These are phyloP conservation scores for Scaptodrosophila lebanonensis DNA, from an alignment of 1,140 invertebrate species.

Conservation along the genomic window DNA sequence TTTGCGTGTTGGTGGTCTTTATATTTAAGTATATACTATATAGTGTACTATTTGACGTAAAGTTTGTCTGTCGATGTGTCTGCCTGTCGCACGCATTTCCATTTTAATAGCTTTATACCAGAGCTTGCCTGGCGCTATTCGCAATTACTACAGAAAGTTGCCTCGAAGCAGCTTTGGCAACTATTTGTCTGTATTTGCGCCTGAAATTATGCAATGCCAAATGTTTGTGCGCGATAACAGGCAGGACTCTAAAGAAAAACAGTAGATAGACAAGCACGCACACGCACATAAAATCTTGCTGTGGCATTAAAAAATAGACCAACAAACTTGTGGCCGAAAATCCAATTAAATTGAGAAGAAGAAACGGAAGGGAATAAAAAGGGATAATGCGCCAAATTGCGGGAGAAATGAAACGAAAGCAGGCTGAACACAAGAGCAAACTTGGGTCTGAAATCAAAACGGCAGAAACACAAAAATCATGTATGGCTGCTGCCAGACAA, in stretches of 20 bases:
- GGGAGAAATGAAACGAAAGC: slow-evolving; percentile 2
- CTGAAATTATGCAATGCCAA: slow-evolving; percentile 39
- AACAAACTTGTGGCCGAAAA: slow-evolving; percentile 4
- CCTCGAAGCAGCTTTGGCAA: slow-evolving; percentile 16
- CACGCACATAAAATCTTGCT: too few species aligned
- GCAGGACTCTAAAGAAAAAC: neutral
- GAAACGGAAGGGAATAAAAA: neutral
- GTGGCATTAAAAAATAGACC: slow-evolving; percentile 10
- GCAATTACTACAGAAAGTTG: slow-evolving; percentile 53
- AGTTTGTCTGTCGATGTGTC: slow-evolving; percentile 12
- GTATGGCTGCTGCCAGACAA: too few species aligned
- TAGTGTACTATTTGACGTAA: neutral
- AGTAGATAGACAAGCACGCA: too few species aligned
- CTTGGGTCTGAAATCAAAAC: too few species aligned
- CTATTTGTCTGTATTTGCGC: neutral
- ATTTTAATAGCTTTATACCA: slow-evolving; percentile 49
- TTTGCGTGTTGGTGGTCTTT: slow-evolving; percentile 33
- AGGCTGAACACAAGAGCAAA: too few species aligned
- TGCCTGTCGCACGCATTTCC: slow-evolving; percentile 42
- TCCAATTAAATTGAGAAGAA: too few species aligned
- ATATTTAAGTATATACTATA: too few species aligned
- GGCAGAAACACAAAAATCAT: too few species aligned
- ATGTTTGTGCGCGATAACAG: slow-evolving; percentile 39
- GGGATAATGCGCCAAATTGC: neutral
- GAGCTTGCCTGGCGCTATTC: slow-evolving; percentile 50